A percentile compares a stretch with the other conserved stretches of the same genome.
Conservation (phyloP, 2,113 vertebrate species). For the Ploceus nigricollis region DNA sequence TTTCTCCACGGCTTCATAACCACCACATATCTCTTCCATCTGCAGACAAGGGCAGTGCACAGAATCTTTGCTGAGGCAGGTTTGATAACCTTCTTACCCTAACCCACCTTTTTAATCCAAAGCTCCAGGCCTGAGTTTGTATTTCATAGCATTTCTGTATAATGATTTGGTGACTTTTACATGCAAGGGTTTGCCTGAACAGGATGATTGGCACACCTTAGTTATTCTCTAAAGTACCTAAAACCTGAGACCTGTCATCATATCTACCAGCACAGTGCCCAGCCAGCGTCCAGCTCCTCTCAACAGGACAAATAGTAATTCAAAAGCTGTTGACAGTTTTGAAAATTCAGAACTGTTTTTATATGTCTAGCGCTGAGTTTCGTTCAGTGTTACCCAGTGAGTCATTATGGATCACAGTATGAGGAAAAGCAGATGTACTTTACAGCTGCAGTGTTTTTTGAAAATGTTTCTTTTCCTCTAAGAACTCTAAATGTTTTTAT, state of each 20-base stretch:
- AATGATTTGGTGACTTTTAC: background rate
- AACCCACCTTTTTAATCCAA: background rate
- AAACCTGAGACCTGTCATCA: background rate
- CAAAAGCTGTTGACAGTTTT: background rate
- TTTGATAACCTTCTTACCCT: background rate
- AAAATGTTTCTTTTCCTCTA: background rate
- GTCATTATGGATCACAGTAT: background rate
- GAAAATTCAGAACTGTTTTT: background rate
- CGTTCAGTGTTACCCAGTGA: background rate
- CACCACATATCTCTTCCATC: background rate
- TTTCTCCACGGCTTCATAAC: background rate
- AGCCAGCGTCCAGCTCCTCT: background rate
- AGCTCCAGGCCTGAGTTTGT: background rate
- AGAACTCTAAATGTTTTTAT: background rate
- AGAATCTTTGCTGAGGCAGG: background rate
- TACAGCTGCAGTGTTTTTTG: background rate
- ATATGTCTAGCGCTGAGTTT: background rate
- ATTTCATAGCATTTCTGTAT: background rate
- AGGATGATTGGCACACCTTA: background rate
- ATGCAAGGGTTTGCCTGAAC: background rate
- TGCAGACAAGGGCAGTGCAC: background rate
- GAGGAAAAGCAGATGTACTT: background rate
- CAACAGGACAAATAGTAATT: background rate
- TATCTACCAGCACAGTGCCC: background rate
- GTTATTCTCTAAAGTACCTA: background rate